Evolutionary conservation across 2,888 invertebrate genomes (phyloP).

Genomic region (Leptinotarsa rubiginosa): DNA sequence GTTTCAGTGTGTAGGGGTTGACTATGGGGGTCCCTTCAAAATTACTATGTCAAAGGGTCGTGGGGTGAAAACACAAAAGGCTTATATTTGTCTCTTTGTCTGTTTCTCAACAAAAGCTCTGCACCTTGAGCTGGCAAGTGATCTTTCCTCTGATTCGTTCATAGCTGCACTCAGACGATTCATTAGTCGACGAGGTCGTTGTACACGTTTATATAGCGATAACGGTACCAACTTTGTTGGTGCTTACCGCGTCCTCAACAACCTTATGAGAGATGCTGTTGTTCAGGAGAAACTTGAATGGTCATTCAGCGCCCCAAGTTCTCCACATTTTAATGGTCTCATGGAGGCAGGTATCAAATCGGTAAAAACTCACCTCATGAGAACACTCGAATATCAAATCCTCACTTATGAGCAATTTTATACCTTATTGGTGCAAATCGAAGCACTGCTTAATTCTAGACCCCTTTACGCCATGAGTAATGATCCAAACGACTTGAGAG

Average conservation of each 20-base stretch:
- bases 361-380: constrained; percentile 54
- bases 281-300: no score
- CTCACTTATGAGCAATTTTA: no score
- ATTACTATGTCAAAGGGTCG: constrained; percentile 34
- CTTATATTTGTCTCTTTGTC: constrained; percentile 44
- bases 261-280: background rate
- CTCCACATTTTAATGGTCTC: constrained; percentile 49
- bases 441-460: constrained; percentile 56
- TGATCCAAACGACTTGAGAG: constrained; percentile 49
- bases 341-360: constrained; percentile 56
- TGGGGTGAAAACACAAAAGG: constrained; percentile 38
- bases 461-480: constrained; percentile 48
- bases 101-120: constrained; percentile 53
- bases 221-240: no score
- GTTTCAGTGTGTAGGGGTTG: constrained; percentile 33
- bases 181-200: no score
- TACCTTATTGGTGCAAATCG: no score
- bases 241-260: constrained; percentile 25
- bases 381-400: no score
- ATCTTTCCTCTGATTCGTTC: no score
- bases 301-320: constrained; percentile 1
- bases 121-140: no score
- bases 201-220: no score
- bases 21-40: constrained; percentile 35
- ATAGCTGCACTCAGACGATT: no score